Evolutionary conservation across 2,888 invertebrate species (phyloP).

Genomic region (Drosophila aldrichi): DNA sequence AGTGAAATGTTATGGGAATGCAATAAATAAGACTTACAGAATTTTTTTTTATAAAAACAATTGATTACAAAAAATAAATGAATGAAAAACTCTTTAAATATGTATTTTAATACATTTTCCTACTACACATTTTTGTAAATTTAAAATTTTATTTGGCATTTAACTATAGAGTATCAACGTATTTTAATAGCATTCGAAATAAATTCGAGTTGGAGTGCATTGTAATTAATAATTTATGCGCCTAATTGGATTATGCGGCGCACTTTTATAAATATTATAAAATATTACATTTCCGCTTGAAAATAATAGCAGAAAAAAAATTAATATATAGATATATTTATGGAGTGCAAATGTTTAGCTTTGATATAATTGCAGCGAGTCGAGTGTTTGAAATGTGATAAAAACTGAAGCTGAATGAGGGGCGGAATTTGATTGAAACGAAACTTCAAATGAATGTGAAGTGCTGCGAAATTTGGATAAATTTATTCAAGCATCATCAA

Average conservation of each 20-base stretch:
- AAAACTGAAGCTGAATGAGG: neutral
- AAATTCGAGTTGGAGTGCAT: conserved; percentile 15
- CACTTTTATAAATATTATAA: conserved; percentile 15
- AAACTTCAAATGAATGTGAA: neutral
- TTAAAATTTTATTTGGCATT: neutral
- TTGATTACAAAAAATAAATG: neutral
- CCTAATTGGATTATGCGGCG: conserved; percentile 46
- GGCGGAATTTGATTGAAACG: neutral
- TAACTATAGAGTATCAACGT: neutral
- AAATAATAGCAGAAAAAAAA: conserved; percentile 17
- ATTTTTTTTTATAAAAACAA: neutral
- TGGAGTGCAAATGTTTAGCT: conserved; percentile 1
- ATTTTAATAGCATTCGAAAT: conserved; percentile 7
- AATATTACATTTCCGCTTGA: conserved; percentile 6
- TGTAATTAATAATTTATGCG: conserved; percentile 45
- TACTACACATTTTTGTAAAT: neutral
- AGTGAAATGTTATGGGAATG: neutral
- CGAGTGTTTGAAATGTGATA: conserved; percentile 20
- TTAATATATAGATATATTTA: neutral
- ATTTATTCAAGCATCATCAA: conserved; percentile 4
- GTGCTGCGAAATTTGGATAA: neutral
- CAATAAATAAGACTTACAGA: conserved; percentile 6
- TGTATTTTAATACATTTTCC: neutral
- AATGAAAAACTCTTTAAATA: neutral
- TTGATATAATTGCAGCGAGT: conserved; percentile 10